phyloP scores from a whole-genome alignment of 2,797 vertebrate genomes.

The Staurois parvus region DNA sequence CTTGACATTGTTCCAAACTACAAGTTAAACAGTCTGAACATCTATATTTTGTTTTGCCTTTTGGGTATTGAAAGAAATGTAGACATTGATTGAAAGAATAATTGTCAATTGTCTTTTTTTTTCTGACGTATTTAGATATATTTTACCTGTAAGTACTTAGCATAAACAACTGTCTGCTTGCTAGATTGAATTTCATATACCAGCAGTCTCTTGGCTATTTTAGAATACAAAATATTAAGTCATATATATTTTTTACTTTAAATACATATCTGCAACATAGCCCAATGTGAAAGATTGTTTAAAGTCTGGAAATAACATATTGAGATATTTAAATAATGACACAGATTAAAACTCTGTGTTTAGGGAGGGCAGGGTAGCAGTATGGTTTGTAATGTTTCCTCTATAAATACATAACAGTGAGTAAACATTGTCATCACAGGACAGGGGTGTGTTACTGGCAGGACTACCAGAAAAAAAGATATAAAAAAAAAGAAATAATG shows the following conservation, averaged over 20 bases:
- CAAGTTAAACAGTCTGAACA: conserved; percentile 18
- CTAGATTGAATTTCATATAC: not conserved
- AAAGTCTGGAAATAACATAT: not conserved
- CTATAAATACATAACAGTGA: no score
- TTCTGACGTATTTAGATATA: not conserved
- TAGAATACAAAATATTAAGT: not conserved
- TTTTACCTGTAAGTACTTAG: not conserved
- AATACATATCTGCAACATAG: not conserved
- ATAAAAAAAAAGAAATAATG: no score
- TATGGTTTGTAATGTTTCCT: no score
- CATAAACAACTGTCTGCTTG: not conserved
- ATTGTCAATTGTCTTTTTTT: conserved; percentile 26
- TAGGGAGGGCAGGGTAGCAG: no score
- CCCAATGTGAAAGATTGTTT: not conserved
- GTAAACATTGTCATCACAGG: no score
- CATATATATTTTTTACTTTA: not conserved
- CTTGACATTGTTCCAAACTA: conserved; percentile 39
- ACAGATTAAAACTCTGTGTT: not conserved
- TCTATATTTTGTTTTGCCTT: conserved; percentile 24
- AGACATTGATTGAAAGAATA: conserved; percentile 38
- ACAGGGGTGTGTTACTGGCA: no score
- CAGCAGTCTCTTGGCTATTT: not conserved
- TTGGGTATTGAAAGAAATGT: conserved; percentile 9
- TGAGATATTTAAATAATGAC: not conserved
- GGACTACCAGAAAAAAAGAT: no score